phyloP scores from a whole-genome alignment of 2,888 invertebrate species.

The Acholoe squamosa region DNA sequence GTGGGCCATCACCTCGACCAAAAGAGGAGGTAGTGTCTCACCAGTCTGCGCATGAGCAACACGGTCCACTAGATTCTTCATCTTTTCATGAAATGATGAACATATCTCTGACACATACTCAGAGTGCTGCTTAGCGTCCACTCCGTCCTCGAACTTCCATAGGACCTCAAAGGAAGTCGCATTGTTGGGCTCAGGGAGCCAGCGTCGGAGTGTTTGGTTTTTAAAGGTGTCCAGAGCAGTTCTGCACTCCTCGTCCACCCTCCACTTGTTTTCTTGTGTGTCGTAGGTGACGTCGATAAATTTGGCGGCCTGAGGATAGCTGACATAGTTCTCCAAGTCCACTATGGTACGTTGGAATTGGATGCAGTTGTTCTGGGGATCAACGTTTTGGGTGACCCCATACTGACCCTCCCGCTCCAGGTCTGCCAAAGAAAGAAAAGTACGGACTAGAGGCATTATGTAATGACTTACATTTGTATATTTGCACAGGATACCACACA shows the following conservation, averaged over 20 bases:
- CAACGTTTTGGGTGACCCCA: slow-evolving; percentile 74
- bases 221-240: slow-evolving; percentile 73
- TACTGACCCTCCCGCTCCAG: slow-evolving; percentile 76
- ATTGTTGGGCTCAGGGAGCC: slow-evolving; percentile 71
- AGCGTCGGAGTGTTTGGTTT: slow-evolving; percentile 69
- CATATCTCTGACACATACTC: slow-evolving; percentile 78
- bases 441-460: neutral
- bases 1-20: slow-evolving; percentile 67
- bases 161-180: slow-evolving; percentile 76
- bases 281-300: slow-evolving; percentile 77
- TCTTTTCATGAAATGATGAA: slow-evolving; percentile 71
- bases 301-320: slow-evolving; percentile 69
- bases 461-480: neutral
- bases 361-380: slow-evolving; percentile 74
- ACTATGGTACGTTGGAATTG: slow-evolving; percentile 78
- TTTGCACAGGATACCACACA: neutral
- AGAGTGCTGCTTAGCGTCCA: slow-evolving; percentile 77
- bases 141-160: slow-evolving; percentile 81
- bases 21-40: slow-evolving; percentile 62
- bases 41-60: neutral
- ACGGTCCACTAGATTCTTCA: slow-evolving; percentile 67
- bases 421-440: slow-evolving; percentile 69
- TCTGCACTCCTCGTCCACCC: slow-evolving; percentile 71
- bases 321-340: slow-evolving; percentile 81
- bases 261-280: slow-evolving; percentile 60